Percentiles rank a stretch among this genome's conserved stretches.
phyloP scores from a whole-genome alignment of 2,797 vertebrate species.

The Scolopax bukidnonensis region DNA sequence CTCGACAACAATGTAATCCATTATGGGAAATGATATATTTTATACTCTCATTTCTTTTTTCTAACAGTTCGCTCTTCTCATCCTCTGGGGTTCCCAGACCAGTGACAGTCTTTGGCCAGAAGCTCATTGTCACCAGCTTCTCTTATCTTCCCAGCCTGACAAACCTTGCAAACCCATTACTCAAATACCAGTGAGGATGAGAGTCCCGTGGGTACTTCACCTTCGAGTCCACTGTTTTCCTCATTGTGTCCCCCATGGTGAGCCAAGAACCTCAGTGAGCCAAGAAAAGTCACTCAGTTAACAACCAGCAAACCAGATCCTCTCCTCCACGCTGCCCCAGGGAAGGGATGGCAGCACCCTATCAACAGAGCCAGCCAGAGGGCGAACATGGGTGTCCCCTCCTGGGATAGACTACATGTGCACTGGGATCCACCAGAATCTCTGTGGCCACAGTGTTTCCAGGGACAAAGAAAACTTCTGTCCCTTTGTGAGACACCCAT shows the following conservation, averaged over 20 bases:
- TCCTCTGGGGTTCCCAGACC: background rate
- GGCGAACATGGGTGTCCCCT: background rate
- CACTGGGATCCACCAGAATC: background rate
- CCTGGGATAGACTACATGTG: background rate
- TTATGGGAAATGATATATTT: background rate
- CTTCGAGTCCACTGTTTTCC: background rate
- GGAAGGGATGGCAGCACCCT: background rate
- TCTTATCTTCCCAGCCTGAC: background rate
- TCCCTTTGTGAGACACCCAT: constrained; percentile 9
- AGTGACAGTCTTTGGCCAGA: background rate
- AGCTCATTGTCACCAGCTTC: background rate
- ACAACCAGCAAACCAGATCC: background rate
- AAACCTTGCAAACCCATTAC: background rate
- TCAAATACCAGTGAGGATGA: background rate
- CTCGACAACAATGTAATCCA: background rate
- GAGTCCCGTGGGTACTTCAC: background rate
- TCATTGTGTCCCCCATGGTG: background rate
- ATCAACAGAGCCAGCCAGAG: background rate
- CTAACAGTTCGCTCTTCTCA: background rate
- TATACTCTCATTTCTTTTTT: background rate
- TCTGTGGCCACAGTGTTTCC: background rate
- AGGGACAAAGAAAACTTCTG: background rate
- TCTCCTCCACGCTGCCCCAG: background rate
- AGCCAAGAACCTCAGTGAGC: background rate
- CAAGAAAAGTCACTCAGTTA: background rate